A percentile compares a stretch with the other conserved stretches of the same genome.
These are phyloP conservation scores for Stenchaetothrips biformis DNA, from an alignment of 2,888 invertebrate species.

Conservation along the genomic window DNA sequence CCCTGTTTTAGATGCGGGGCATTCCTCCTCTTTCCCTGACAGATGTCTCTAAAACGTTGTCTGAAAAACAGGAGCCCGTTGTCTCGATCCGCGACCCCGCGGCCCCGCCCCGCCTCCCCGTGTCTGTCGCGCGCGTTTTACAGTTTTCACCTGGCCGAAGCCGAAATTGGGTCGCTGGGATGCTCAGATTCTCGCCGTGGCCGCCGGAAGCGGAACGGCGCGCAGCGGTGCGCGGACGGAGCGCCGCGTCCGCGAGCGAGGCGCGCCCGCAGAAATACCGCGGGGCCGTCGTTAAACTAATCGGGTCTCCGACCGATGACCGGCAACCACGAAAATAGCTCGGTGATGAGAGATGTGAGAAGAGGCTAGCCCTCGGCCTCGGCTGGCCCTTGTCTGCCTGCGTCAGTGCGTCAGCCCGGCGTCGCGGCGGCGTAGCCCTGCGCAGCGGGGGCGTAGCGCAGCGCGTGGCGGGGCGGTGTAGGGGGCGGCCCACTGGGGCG, in stretches of 20 bases:
- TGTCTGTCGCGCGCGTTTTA: not conserved
- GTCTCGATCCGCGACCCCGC: not conserved
- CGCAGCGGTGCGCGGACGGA: no score
- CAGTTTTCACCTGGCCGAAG: no score
- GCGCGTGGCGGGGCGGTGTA: no score
- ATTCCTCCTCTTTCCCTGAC: not conserved
- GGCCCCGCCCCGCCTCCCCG: not conserved
- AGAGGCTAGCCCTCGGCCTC: not conserved
- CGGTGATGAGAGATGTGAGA: not conserved
- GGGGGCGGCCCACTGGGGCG: no score
- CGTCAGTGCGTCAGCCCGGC: not conserved
- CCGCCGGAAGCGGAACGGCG: no score
- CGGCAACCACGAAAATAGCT: not conserved
- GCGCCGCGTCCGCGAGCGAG: not conserved
- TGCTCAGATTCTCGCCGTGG: no score
- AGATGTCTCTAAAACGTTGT: not conserved
- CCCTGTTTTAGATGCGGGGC: not conserved
- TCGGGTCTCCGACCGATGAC: not conserved
- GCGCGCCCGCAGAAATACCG: not conserved
- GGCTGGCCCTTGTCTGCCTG: not conserved
- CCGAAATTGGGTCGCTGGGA: no score
- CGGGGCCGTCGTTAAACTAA: not conserved
- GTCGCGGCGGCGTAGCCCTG: no score
- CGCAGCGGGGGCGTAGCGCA: no score
- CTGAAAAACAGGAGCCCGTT: slow-evolving; percentile 6